Conservation (phyloP, 1,140 invertebrate species). For the Drosophila suzukii region DNA sequence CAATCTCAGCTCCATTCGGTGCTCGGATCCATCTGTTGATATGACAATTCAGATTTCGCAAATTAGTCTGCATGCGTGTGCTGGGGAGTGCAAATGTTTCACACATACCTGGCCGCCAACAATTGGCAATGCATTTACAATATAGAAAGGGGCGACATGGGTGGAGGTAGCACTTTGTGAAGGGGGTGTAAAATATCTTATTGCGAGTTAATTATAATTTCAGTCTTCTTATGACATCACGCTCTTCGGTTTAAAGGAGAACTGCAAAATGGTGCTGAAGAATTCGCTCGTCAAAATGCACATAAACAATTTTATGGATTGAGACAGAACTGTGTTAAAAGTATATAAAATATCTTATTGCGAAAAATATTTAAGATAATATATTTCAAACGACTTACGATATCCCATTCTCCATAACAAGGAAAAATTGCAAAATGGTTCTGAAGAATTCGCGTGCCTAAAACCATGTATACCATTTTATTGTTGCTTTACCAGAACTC, state of each 20-base stretch:
- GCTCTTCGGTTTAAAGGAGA: neutral
- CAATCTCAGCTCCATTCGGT: conserved; percentile 22
- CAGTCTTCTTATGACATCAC: too few relatives aligned
- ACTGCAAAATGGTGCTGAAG: neutral
- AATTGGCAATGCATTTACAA: conserved; percentile 15
- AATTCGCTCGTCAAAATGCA: neutral
- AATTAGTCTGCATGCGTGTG: conserved; percentile 35
- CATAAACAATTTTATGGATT: too few relatives aligned
- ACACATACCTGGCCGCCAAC: conserved; percentile 26
- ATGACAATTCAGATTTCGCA: conserved; percentile 66
- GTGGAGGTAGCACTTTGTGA: neutral
- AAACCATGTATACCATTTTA: too few relatives aligned
- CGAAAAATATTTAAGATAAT: too few relatives aligned
- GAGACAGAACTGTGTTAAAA: too few relatives aligned
- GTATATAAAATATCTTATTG: too few relatives aligned
- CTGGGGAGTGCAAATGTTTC: conserved; percentile 38
- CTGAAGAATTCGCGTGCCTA: neutral
- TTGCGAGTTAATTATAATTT: too few relatives aligned
- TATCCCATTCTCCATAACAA: too few relatives aligned
- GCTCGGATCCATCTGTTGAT: conserved; percentile 62
- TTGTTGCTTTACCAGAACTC: too few relatives aligned
- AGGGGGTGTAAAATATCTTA: neutral
- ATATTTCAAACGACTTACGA: too few relatives aligned
- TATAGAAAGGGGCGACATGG: conserved; percentile 6
- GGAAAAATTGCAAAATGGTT: neutral